Conservation (phyloP, 2,888 invertebrate species). For the Parapristionchus giblindavisi region DNA sequence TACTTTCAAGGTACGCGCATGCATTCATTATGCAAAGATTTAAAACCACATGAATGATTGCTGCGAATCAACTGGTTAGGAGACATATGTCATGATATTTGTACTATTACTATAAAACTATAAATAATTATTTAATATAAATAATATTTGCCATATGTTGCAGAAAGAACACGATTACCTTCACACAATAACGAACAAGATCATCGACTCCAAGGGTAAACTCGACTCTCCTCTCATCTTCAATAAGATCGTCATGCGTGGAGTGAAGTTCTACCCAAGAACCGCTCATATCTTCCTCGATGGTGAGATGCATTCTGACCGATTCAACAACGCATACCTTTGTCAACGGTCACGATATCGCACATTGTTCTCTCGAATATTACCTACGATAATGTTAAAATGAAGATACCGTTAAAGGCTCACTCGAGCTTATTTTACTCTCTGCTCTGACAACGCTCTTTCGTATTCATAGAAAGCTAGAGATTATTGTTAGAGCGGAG, state of each 20-base stretch:
- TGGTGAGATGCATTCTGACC: constrained; percentile 50
- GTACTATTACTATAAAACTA: not conserved
- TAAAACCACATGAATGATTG: not conserved
- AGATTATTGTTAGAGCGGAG: too few species aligned
- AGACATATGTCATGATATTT: not conserved
- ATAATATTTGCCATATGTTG: too few species aligned
- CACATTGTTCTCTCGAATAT: not conserved
- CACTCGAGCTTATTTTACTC: too few species aligned
- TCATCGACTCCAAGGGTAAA: constrained; percentile 64
- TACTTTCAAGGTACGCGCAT: constrained; percentile 58
- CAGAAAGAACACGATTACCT: constrained; percentile 62
- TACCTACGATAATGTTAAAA: not conserved
- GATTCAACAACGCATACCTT: not conserved
- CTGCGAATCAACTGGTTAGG: not conserved
- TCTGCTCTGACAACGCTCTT: too few species aligned
- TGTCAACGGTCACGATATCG: not conserved
- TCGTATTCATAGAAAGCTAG: too few species aligned
- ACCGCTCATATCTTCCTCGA: constrained; percentile 69
- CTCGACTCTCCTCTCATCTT: constrained; percentile 71
- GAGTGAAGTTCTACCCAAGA: constrained; percentile 70
- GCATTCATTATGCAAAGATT: not conserved
- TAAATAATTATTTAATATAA: too few species aligned
- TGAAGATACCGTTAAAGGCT: not conserved
- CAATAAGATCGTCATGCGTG: constrained; percentile 72
- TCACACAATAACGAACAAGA: constrained; percentile 67